A percentile compares a stretch with the other conserved stretches of the same genome.
phyloP scores from a whole-genome alignment of 2,113 vertebrate genomes.

The Todiramphus chloris region DNA sequence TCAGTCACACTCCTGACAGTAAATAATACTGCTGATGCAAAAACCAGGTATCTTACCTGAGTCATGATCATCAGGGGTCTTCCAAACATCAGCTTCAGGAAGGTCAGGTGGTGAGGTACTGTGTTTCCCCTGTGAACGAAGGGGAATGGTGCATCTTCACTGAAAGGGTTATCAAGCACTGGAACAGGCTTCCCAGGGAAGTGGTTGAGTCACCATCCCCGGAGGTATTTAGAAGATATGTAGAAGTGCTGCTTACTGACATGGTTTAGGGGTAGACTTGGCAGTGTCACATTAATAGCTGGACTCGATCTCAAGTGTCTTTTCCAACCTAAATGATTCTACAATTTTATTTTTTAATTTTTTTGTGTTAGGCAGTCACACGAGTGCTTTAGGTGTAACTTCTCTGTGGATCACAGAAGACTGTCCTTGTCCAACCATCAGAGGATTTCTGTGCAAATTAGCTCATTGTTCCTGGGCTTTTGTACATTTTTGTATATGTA shows the following conservation, averaged over 20 bases:
- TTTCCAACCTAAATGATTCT: neutral
- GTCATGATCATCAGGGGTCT: neutral
- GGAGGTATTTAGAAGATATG: neutral
- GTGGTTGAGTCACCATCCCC: neutral
- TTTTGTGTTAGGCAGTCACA: neutral
- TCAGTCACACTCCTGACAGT: neutral
- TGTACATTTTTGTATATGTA: neutral
- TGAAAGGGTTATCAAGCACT: neutral
- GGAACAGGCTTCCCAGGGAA: neutral
- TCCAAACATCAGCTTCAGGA: neutral
- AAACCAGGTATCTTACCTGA: neutral
- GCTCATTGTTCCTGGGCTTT: neutral
- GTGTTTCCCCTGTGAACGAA: constrained; percentile 7
- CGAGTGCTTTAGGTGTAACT: neutral
- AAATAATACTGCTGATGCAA: neutral
- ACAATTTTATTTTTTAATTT: neutral
- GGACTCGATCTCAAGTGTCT: neutral
- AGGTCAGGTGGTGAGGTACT: neutral
- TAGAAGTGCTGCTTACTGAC: neutral
- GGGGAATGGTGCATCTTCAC: constrained; percentile 16
- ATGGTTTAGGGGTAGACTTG: neutral
- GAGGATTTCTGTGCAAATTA: neutral
- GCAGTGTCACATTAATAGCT: neutral
- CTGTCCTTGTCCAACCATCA: neutral
- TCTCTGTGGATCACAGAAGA: neutral